Evolutionary conservation across 2,888 invertebrate genomes (phyloP), one percentile per base, ranked within the genome.

Genomic region (Drosophila birchii): DNA sequence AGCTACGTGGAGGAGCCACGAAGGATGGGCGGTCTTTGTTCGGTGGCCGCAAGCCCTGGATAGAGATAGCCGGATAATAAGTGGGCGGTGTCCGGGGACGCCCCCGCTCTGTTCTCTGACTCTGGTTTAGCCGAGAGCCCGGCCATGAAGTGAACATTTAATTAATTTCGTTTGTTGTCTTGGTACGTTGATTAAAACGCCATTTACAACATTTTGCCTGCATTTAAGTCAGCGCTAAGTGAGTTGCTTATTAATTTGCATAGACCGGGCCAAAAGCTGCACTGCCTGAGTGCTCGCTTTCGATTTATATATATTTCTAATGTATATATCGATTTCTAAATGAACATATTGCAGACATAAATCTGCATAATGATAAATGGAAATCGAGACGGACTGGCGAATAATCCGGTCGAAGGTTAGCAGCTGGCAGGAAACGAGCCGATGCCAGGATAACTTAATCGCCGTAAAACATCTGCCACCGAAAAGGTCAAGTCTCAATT

Each of bases 131-230:
- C 45, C 16, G 32, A 44, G 53, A 54, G 45, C 18, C 45, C 58
- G 41, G 68, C 53, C 77, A 67, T 75, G 70, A 80, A 86, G 71
- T 75, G 78, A 86, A 64, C 75, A 85, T 82, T 87, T 85, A 84
- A 84, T 84, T 84, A 84, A 84, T 84, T 85, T 77, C 66, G 76
- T 77, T 79, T 80, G 81, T 77, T 77, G 80, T 70, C 75, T 63
- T 74, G 68, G 68, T 43, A 66, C 75, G 61, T 73, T 86, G 88
- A 81, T 85, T 79, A 87, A 84, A 84, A 79, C 75, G 74, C 78
- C 74, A 84, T 84, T 84, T 85, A 81, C 66, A 79, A 81, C 59
- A 77, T 75, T 85, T 75, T 72, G 78, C 69, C 56, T 61, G 78
- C 62, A 69, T 76, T 76, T 67, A 67, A 84, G 78, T 74, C 75